Evolutionary conservation across 2,888 invertebrate species (phyloP), one percentile per base, ranked within the genome.

Genomic region (Clusia tigrina): DNA sequence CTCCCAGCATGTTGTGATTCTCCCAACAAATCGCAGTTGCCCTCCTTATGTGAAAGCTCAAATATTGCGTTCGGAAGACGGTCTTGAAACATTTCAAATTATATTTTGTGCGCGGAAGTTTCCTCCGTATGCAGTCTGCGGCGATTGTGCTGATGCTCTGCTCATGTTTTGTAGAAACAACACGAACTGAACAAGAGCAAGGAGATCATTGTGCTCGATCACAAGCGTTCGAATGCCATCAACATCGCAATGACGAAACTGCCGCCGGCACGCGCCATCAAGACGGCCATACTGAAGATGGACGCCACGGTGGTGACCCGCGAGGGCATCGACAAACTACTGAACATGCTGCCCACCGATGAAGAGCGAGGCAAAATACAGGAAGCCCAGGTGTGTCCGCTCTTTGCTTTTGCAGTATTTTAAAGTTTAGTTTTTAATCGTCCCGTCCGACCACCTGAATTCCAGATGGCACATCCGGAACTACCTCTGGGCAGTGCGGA

Each of bases 221-320:
- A 96, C 53, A 99, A 98, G 83, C 88, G 99, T 69, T 99, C 99
- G 6, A 99, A 99, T 83, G 98, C 97, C 48, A 99, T 99, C 73
- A 99, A 99, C 83, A 99, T 99, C 75, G 98, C 98, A 17, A 94
- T 99, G 92, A 99, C 98, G 22, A 98, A 98, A 82, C 86, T 99
- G 69, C 99, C 99, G 1, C 98, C 98, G 0, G 95, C 98, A 0
- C 89, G 97, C 69, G 95, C 98, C 6, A 99, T 99, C 69, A 98
- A 98, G 82, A 94, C 97, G n/a, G 99, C 98, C 24, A 96, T 97
- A 68, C 86, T 99, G 83, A 99, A 99, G 86, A 99, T 99, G 97
- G 99, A 99, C 82, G 94, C 95, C 1, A 95, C 97, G 1, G 96
- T 99, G 54, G 94, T 99, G 85, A 99, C 97, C 73, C 88, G 97